Evolutionary conservation across 2,797 vertebrate genomes (phyloP).

Genomic region (Muraenolepis orangiensis): DNA sequence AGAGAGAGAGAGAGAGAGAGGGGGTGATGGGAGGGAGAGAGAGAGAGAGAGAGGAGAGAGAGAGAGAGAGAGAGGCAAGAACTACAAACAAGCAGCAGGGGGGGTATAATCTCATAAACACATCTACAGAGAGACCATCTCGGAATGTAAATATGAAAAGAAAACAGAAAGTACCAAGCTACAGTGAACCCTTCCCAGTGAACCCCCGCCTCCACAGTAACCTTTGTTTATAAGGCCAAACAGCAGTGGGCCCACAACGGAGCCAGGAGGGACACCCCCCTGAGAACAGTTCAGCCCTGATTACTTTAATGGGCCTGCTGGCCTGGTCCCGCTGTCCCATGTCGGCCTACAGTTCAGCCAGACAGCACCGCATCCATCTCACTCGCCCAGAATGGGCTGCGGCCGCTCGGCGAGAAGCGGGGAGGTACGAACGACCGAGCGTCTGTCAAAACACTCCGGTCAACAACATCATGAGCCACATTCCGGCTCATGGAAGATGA

Average conservation of each 20-base stretch:
- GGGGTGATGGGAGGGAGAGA: constrained; percentile 1
- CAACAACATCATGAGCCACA: constrained; percentile 25
- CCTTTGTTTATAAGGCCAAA: constrained; percentile 53
- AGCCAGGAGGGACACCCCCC: constrained; percentile 37
- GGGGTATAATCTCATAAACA: constrained; percentile 55
- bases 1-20: not conserved
- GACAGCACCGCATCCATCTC: constrained; percentile 39
- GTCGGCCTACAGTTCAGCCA: not conserved
- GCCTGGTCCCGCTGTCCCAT: constrained; percentile 43
- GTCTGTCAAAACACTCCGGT: constrained; percentile 23
- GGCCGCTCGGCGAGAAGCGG: constrained; percentile 6
- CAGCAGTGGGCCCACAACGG: constrained; percentile 18
- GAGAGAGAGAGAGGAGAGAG: not conserved
- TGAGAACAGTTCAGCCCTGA: constrained; percentile 29
- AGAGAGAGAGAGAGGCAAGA: constrained; percentile 39
- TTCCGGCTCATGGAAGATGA: constrained; percentile 10
- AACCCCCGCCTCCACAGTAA: constrained; percentile 33
- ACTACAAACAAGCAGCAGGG: constrained; percentile 56
- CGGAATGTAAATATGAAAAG: constrained; percentile 59
- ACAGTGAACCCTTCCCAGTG: constrained; percentile 45
- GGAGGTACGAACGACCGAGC: constrained; percentile 17
- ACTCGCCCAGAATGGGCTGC: constrained; percentile 7
- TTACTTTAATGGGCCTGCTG: constrained; percentile 54
- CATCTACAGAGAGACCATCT: constrained; percentile 51
- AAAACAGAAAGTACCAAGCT: constrained; percentile 47